phyloP scores from a whole-genome alignment of 2,113 vertebrate species.

The Sinocyclocheilus rhinocerous region DNA sequence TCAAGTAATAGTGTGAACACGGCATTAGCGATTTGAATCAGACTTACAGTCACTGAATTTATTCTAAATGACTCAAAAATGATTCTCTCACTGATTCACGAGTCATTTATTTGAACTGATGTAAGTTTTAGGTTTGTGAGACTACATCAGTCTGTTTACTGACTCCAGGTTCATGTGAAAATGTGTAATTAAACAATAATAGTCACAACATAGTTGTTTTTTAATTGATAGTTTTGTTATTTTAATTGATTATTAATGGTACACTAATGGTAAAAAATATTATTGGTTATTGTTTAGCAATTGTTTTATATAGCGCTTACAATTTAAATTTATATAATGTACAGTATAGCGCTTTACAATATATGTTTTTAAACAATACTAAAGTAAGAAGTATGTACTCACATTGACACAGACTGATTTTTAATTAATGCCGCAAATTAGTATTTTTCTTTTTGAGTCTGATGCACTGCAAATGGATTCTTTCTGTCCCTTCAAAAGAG shows the following conservation, averaged over 20 bases:
- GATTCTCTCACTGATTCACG: too few species aligned
- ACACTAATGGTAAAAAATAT: background rate
- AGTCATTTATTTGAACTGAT: too few species aligned
- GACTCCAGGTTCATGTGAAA: background rate
- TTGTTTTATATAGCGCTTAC: background rate
- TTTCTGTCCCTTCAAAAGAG: background rate
- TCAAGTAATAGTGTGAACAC: background rate
- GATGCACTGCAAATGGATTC: background rate
- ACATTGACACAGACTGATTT: background rate
- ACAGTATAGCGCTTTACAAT: background rate
- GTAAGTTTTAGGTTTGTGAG: too few species aligned
- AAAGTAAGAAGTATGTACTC: background rate
- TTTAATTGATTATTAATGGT: background rate
- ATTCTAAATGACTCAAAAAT: too few species aligned
- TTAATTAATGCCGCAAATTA: background rate
- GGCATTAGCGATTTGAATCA: background rate
- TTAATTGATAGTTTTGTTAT: background rate
- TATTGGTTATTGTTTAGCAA: background rate
- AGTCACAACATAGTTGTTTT: too few species aligned
- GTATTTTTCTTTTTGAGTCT: background rate
- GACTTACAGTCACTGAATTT: too few species aligned
- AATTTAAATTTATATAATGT: background rate
- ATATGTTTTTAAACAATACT: background rate
- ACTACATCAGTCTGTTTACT: too few species aligned
- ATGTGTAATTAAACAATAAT: background rate